Conservation (phyloP, 1,140 invertebrate species). For the Hydropsyche tenuis region DNA sequence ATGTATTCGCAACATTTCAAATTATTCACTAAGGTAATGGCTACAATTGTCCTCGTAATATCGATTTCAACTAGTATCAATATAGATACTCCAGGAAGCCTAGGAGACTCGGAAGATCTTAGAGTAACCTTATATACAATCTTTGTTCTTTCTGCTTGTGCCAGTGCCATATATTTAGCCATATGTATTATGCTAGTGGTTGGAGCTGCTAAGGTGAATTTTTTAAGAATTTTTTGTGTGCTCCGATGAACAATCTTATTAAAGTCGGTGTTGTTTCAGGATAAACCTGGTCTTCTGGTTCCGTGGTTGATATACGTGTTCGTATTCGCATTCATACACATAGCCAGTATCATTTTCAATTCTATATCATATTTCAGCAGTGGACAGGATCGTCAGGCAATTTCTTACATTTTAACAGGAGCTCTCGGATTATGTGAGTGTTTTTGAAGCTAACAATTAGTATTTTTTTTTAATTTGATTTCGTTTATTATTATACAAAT, state of each 20-base stretch:
- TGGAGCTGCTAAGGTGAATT: neutral
- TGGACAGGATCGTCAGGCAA: no score
- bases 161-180: neutral
- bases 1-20: no score
- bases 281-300: no score
- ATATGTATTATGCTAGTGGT: neutral
- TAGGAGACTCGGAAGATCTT: no score
- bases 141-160: neutral
- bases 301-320: slow-evolving; percentile 3
- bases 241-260: no score
- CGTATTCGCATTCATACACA: no score
- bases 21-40: neutral
- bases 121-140: neutral
- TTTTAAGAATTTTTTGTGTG: no score
- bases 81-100: neutral
- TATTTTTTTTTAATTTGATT: neutral
- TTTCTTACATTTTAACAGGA: neutral
- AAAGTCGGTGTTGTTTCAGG: no score
- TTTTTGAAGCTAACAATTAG: neutral
- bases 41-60: neutral
- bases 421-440: neutral
- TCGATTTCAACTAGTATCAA: neutral
- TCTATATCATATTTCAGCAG: no score
- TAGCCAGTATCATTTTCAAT: no score
- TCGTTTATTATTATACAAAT: neutral